Evolutionary conservation across 2,797 vertebrate genomes (phyloP).

Genomic region (Pipistrellus pygmaeus): DNA sequence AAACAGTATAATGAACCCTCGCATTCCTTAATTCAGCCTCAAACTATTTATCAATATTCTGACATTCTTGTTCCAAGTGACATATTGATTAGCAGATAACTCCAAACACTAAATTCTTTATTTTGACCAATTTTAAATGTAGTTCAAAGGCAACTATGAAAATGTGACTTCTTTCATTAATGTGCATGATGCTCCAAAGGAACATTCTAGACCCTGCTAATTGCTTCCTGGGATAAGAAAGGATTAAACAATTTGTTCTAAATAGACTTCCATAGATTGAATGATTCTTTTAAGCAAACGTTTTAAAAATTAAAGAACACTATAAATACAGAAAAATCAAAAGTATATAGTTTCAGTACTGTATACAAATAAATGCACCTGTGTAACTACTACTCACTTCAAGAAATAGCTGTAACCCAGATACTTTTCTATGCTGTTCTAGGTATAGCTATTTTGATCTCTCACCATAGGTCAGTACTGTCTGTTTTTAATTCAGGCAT

Average conservation of each 20-base stretch:
- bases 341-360: not conserved
- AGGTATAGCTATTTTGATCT: not conserved
- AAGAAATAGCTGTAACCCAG: not conserved
- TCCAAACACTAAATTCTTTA: not conserved
- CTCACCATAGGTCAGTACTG: not conserved
- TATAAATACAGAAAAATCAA: not conserved
- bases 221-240: not conserved
- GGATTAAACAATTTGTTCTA: slow-evolving; percentile 40
- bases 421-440: too few species aligned
- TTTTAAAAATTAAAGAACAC: not conserved
- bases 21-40: not conserved
- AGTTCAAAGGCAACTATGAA: not conserved
- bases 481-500: not conserved
- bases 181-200: not conserved
- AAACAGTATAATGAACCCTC: not conserved
- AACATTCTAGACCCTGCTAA: not conserved
- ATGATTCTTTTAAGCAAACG: not conserved
- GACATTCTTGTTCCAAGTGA: not conserved
- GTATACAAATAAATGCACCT: not conserved
- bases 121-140: not conserved
- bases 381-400: not conserved
- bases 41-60: not conserved
- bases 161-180: not conserved
- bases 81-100: not conserved
- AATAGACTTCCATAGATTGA: not conserved